Base-by-base conservation (phyloP, 1,140 invertebrate genomes). In the Ips nitidus region DNA sequence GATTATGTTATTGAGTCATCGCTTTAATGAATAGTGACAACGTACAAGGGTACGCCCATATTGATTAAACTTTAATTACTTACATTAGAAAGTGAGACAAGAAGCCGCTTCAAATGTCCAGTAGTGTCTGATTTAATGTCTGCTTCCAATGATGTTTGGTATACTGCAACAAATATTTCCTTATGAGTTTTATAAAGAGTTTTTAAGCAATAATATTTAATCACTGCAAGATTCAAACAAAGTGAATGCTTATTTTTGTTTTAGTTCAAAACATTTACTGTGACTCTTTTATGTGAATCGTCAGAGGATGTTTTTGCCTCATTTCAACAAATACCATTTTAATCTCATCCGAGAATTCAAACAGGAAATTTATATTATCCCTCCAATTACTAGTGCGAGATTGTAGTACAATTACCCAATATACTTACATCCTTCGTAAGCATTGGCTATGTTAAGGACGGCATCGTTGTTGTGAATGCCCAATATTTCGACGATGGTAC, bases 91-190 rank as follows among this genome's bases (percentile, higher is more conserved):
- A 91, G 76, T 8, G 90, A 90, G 22, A 96, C 88, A 69, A 97
- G 84, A 1, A 98, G 82, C 57, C 93, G 86, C 79, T 91, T 89
- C 79, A 96, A 95, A 76, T 93, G 87, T 2, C 94, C 94, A 36
- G 93, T 94, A 36, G 94, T 95, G 76, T 97, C 95, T 45, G 89
- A 88, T 76, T 88, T 87, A 42, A 97, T 81, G 75, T 94, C 93
- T 60, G 86, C 83, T 75, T 97, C 94, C 57, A 97, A 79, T 1
- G 90, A 86, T 50, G 85, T 89, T 42, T 85, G 87, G 80, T 91
- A 96, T 74, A 91, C 91, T 94, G 56, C 58, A 77, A 75, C 55
- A 70, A 22, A 69, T 52, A 41, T 69, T 4, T 41, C 0, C 22
- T 22, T 22, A 22, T 22, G 22, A 22, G 22, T 22, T 22, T 22